phyloP scores from a whole-genome alignment of 2,113 vertebrate genomes.

The Bostrychus sinensis region DNA sequence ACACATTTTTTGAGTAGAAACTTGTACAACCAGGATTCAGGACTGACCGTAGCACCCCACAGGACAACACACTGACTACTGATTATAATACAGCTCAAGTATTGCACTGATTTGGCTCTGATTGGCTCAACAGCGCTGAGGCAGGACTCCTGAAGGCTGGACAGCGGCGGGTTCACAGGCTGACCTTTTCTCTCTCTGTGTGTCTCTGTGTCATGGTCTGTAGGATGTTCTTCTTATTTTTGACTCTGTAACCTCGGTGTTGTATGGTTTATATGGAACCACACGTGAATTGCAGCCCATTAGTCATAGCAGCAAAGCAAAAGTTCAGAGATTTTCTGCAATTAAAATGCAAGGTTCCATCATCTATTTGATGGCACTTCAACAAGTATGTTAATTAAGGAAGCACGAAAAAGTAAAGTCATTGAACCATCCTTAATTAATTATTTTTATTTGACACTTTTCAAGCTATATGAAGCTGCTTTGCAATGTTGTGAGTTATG shows the following conservation, averaged over 20 bases:
- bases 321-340: too few species aligned
- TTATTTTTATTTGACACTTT: too few species aligned
- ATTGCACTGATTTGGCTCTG: conserved; percentile 3
- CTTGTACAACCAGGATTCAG: neutral
- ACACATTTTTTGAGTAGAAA: neutral
- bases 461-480: too few species aligned
- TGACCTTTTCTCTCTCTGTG: neutral
- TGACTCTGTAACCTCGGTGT: neutral
- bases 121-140: conserved; percentile 6
- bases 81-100: conserved; percentile 4
- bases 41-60: neutral
- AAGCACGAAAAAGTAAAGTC: too few species aligned
- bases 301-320: too few species aligned
- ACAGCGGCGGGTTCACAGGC: neutral
- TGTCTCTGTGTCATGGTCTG: neutral
- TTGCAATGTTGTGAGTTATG: too few species aligned
- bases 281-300: neutral
- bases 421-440: too few species aligned
- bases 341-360: too few species aligned
- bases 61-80: neutral
- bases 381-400: too few species aligned
- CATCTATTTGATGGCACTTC: too few species aligned
- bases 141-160: neutral
- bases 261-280: neutral
- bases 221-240: neutral